phyloP scores from a whole-genome alignment of 2,888 invertebrate species.

The Caenorhabditis drosophilae region DNA sequence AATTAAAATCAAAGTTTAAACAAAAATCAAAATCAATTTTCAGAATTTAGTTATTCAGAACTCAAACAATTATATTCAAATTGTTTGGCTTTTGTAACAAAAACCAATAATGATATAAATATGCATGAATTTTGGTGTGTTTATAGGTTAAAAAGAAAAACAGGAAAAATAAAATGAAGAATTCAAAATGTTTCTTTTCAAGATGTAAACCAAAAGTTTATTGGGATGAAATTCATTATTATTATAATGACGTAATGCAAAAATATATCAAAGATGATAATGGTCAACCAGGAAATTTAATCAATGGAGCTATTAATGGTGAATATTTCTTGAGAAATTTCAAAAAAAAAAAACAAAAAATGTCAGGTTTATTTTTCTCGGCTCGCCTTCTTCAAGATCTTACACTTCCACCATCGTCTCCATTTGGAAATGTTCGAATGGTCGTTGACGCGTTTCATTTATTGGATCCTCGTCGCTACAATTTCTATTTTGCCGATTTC shows the following conservation, averaged over 20 bases:
- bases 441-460: constrained; percentile 34
- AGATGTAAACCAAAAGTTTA: constrained; percentile 60
- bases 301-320: constrained; percentile 60
- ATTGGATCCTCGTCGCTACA: constrained; percentile 32
- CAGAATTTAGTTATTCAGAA: constrained; percentile 45
- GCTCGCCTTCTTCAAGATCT: constrained; percentile 56
- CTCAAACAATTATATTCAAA: constrained; percentile 29
- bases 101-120: constrained; percentile 5
- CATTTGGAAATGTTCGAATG: constrained; percentile 66
- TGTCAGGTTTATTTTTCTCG: constrained; percentile 68
- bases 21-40: neutral
- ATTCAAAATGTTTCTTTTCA: no score
- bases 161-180: neutral
- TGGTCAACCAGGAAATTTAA: constrained; percentile 63
- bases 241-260: constrained; percentile 56
- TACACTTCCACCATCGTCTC: constrained; percentile 54
- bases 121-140: constrained; percentile 50
- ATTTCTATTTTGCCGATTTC: constrained; percentile 70
- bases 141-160: constrained; percentile 42
- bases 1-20: neutral
- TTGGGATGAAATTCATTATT: constrained; percentile 58
- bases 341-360: neutral
- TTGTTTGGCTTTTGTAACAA: constrained; percentile 26
- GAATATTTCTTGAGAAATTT: neutral
- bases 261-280: constrained; percentile 66